Evolutionary conservation across 1,140 invertebrate species (phyloP).

Genomic region (Condylostylus longicornis): DNA sequence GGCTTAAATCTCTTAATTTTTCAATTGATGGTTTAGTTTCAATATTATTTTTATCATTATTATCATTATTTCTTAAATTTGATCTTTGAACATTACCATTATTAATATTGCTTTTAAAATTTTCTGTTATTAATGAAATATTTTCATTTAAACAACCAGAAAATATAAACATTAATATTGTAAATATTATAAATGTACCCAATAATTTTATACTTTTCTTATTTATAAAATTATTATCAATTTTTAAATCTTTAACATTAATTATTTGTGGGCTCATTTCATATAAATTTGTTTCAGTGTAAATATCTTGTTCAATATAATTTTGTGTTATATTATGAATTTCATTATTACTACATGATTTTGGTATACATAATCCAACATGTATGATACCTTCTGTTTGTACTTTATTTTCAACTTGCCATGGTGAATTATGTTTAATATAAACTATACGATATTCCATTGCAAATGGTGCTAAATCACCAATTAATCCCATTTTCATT

Average conservation of each 20-base stretch:
- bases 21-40: no score
- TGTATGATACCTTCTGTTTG: slow-evolving; percentile 28
- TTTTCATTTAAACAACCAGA: slow-evolving; percentile 16
- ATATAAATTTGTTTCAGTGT: slow-evolving; percentile 20
- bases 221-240: slow-evolving; percentile 19
- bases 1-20: no score
- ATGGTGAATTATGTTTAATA: slow-evolving; percentile 23
- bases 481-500: slow-evolving; percentile 24
- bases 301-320: slow-evolving; percentile 15
- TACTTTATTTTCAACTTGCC: slow-evolving; percentile 30
- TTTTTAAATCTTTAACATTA: slow-evolving; percentile 25
- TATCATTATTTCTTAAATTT: no score
- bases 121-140: no score
- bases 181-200: slow-evolving; percentile 14
- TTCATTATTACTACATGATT: slow-evolving; percentile 17
- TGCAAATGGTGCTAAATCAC: slow-evolving; percentile 21
- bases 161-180: slow-evolving; percentile 17
- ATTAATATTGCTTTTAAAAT: background rate
- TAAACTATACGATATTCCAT: slow-evolving; percentile 28
- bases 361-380: slow-evolving; percentile 28
- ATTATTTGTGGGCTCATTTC: slow-evolving; percentile 24
- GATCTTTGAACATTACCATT: no score
- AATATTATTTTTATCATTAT: no score
- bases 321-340: slow-evolving; percentile 19
- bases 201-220: slow-evolving; percentile 19